Evolutionary conservation across 2,113 vertebrate genomes (phyloP).

Genomic region (Typhlomys cinereus): DNA sequence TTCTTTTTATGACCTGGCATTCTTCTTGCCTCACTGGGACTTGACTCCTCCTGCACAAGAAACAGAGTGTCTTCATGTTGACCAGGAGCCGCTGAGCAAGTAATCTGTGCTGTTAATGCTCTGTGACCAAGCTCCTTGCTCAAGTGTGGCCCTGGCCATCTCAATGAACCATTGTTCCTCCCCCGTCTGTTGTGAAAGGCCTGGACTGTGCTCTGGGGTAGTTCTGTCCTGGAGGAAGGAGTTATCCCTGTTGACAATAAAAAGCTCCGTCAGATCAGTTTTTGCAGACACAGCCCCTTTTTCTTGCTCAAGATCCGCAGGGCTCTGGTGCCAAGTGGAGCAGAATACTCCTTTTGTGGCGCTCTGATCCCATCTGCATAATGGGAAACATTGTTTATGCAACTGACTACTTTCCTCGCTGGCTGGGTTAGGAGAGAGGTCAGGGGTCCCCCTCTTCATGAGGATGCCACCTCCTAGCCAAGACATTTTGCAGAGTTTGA

Average conservation of each 20-base stretch:
- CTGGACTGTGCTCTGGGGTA: background rate
- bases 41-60: conserved; percentile 1
- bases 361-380: background rate
- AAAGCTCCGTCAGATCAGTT: conserved; percentile 33
- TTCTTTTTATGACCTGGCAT: background rate
- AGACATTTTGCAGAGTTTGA: background rate
- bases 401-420: background rate
- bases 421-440: background rate
- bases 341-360: conserved; percentile 45
- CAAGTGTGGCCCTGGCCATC: background rate
- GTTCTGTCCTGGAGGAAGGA: conserved; percentile 19
- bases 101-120: conserved; percentile 9
- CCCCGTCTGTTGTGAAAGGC: background rate
- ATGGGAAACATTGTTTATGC: conserved; percentile 4
- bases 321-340: background rate
- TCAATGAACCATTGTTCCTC: conserved; percentile 55
- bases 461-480: background rate
- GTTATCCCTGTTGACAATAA: conserved; percentile 30
- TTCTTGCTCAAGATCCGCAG: conserved; percentile 24
- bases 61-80: background rate
- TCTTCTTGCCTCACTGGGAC: background rate
- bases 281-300: conserved; percentile 31
- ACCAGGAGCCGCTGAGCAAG: conserved; percentile 24
- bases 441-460: background rate
- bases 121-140: background rate